These are phyloP conservation scores for Cyphomyrmex costatus DNA, from an alignment of 1,140 invertebrate genomes.

Conservation along the genomic window DNA sequence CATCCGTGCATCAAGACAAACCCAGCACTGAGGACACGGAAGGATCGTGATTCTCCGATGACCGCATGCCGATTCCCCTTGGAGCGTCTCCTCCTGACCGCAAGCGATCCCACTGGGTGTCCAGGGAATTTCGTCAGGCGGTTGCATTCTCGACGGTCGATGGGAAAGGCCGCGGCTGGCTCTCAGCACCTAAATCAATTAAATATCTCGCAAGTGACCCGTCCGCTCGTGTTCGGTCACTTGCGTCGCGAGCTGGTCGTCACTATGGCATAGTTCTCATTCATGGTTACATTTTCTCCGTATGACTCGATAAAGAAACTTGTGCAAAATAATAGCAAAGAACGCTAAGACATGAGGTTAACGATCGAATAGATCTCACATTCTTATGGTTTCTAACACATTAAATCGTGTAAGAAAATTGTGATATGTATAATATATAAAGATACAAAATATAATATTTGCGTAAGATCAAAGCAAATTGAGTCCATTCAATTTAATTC, in stretches of 20 bases:
- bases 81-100: conserved; percentile 68
- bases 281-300: conserved; percentile 1
- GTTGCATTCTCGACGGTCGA: conserved; percentile 74
- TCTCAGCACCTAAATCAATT: conserved; percentile 76
- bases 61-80: conserved; percentile 73
- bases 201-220: conserved; percentile 71
- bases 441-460: not conserved
- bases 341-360: not conserved
- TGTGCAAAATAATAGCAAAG: not conserved
- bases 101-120: conserved; percentile 73
- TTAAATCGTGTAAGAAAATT: not conserved
- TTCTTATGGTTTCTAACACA: not conserved
- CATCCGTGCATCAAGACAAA: conserved; percentile 43
- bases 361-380: not conserved
- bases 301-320: not conserved
- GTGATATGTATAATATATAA: not conserved
- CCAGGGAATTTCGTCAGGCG: conserved; percentile 72
- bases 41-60: conserved; percentile 45
- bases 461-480: not conserved
- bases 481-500: not conserved
- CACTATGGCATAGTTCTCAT: conserved; percentile 49
- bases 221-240: conserved; percentile 2
- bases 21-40: conserved; percentile 22
- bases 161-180: conserved; percentile 70
- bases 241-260: conserved; percentile 9